phyloP scores from a whole-genome alignment of 2,113 vertebrate species.

The Camelus dromedarius region DNA sequence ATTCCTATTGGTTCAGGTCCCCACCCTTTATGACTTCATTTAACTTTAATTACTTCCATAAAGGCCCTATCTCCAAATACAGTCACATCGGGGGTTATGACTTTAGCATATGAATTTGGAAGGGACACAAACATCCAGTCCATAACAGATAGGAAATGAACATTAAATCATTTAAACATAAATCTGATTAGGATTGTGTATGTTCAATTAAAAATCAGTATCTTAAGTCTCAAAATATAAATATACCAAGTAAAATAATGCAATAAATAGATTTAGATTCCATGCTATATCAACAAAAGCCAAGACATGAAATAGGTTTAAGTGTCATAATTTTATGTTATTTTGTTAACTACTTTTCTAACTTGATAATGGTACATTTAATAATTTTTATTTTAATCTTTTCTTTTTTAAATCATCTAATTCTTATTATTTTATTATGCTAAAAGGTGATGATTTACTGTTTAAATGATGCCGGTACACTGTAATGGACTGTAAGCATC shows the following conservation, averaged over 20 bases:
- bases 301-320: not conserved
- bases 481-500: not conserved
- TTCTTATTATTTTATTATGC: not conserved
- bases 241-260: conserved; percentile 11
- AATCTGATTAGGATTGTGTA: not conserved
- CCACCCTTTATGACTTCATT: not conserved
- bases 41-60: not conserved
- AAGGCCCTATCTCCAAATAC: not conserved
- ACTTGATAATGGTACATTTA: not conserved
- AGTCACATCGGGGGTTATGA: not conserved
- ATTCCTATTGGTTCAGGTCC: not conserved
- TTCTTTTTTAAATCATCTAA: conserved; percentile 16
- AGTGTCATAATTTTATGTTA: not conserved
- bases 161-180: conserved; percentile 25
- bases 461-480: not conserved
- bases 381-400: conserved; percentile 1
- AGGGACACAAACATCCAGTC: not conserved
- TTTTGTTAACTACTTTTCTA: not conserved
- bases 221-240: conserved; percentile 21
- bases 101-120: not conserved
- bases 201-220: not conserved
- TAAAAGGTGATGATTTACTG: conserved; percentile 20
- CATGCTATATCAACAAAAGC: not conserved
- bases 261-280: not conserved
- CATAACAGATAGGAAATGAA: not conserved